Conservation (phyloP, 2,113 vertebrate species). For the Panurus biarmicus region DNA sequence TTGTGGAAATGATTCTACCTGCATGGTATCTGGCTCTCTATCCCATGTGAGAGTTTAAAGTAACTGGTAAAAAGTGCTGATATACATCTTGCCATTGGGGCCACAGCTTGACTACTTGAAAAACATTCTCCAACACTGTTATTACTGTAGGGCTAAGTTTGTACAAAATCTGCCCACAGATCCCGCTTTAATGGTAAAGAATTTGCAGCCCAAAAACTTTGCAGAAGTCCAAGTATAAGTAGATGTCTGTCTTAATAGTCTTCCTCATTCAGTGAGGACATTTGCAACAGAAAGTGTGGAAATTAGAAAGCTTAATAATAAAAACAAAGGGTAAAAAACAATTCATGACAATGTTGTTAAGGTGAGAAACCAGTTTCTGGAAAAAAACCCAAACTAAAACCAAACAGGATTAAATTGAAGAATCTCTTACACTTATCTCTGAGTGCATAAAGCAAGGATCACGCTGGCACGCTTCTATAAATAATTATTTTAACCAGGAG, state of each 20-base stretch:
- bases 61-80: neutral
- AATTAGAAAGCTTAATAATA: neutral
- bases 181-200: neutral
- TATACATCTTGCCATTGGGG: neutral
- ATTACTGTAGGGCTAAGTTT: neutral
- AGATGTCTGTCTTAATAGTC: neutral
- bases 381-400: neutral
- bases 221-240: neutral
- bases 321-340: neutral
- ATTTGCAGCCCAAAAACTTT: neutral
- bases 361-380: neutral
- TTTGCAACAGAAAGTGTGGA: neutral
- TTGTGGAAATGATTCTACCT: neutral
- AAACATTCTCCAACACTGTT: neutral
- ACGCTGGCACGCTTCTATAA: neutral
- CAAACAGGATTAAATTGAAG: neutral
- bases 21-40: neutral
- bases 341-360: neutral
- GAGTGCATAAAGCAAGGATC: neutral
- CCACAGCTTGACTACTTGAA: neutral
- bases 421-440: neutral
- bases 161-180: neutral
- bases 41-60: neutral
- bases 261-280: neutral
- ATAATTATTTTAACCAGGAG: neutral